A percentile compares a stretch with the other conserved stretches of the same genome.
Evolutionary conservation across 1,140 invertebrate species (phyloP).

Genomic region (Diachasma alloeum): DNA sequence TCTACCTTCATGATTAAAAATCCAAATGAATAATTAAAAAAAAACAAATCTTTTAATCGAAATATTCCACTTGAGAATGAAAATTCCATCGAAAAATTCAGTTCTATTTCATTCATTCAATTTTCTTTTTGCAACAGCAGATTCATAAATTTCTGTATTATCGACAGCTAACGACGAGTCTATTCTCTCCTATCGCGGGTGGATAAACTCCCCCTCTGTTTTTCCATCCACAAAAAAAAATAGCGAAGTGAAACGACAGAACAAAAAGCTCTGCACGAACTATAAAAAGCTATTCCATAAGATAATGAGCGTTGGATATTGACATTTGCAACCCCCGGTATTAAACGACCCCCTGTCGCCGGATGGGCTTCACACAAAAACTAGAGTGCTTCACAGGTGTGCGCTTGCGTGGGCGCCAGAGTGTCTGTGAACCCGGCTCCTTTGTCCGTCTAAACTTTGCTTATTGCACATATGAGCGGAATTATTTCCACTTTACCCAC

Average conservation of each 20-base stretch:
- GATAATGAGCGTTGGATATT: background rate
- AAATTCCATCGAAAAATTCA: too few species aligned
- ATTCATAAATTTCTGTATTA: background rate
- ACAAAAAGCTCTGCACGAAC: background rate
- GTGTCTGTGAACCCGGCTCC: constrained; percentile 40
- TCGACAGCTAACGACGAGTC: background rate
- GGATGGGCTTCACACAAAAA: constrained; percentile 5
- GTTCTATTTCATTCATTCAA: too few species aligned
- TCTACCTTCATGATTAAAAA: too few species aligned
- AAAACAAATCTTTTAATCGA: too few species aligned
- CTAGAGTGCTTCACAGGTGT: constrained; percentile 14
- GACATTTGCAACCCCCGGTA: background rate
- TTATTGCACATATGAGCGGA: background rate
- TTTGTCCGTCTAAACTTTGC: background rate
- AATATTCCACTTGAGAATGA: too few species aligned
- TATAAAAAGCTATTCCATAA: background rate
- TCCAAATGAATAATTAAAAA: too few species aligned
- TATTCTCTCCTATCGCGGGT: background rate
- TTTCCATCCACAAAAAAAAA: background rate
- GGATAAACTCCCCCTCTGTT: background rate
- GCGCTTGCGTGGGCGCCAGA: constrained; percentile 52
- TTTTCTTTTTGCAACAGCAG: background rate
- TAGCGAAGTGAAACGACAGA: background rate
- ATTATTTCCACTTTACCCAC: background rate
- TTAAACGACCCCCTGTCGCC: background rate